phyloP scores from a whole-genome alignment of 2,888 invertebrate species.

The Thecocarcelia acutangulata region DNA sequence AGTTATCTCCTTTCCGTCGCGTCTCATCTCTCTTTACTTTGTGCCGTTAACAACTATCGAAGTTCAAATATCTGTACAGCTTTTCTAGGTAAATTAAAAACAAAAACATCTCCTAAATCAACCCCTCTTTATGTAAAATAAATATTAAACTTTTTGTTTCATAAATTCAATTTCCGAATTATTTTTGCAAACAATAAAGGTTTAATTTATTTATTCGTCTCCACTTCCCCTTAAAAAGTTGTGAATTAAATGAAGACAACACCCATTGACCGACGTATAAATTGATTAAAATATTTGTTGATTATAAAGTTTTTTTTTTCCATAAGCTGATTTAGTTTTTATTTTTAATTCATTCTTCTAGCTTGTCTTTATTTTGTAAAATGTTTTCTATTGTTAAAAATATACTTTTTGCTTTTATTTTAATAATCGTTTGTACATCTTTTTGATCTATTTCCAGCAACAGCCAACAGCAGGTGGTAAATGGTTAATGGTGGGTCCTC shows the following conservation, averaged over 20 bases:
- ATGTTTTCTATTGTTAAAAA: constrained; percentile 38
- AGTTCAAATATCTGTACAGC: no score
- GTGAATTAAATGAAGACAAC: constrained; percentile 20
- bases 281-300: constrained; percentile 40
- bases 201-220: constrained; percentile 6
- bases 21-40: no score
- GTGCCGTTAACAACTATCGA: no score
- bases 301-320: constrained; percentile 38
- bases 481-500: constrained; percentile 49
- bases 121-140: neutral
- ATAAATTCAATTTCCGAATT: constrained; percentile 56
- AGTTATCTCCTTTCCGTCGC: no score
- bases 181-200: neutral
- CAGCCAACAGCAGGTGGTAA: constrained; percentile 60
- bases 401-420: constrained; percentile 27
- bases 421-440: constrained; percentile 41
- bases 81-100: no score
- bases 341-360: constrained; percentile 34
- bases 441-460: constrained; percentile 56
- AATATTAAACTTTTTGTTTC: neutral
- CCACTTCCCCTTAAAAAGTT: neutral
- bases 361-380: constrained; percentile 29
- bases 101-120: no score
- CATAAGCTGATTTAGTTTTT: constrained; percentile 56
- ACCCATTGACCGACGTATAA: constrained; percentile 8